Percentiles rank a stretch among this genome's conserved stretches.
Conservation (phyloP, 2,113 vertebrate species). For the Blennius ocellaris region DNA sequence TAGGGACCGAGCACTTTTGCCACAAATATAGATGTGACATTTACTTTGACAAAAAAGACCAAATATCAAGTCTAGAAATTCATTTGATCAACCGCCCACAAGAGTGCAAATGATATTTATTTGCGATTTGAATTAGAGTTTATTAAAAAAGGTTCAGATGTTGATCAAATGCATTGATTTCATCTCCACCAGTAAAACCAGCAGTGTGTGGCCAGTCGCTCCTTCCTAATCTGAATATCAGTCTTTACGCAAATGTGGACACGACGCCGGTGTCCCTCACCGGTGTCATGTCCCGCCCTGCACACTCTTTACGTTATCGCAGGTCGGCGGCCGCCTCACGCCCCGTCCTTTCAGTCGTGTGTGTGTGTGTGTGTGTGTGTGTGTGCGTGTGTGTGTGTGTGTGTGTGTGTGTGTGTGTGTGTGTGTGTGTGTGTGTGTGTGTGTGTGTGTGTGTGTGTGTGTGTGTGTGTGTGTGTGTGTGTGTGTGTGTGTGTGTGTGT, state of each 20-base stretch:
- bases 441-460: slow-evolving; percentile 79
- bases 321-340: slow-evolving; percentile 16
- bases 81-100: no score
- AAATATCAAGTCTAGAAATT: no score
- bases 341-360: slow-evolving; percentile 46
- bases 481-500: slow-evolving; percentile 79
- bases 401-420: slow-evolving; percentile 79
- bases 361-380: slow-evolving; percentile 79
- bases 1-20: no score
- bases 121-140: no score
- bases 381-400: slow-evolving; percentile 79
- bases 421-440: slow-evolving; percentile 79
- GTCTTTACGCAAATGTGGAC: background rate
- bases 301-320: background rate
- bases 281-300: slow-evolving; percentile 2
- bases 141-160: no score
- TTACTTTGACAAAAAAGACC: background rate
- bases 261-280: background rate
- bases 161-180: no score
- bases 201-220: no score
- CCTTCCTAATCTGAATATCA: background rate
- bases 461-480: slow-evolving; percentile 79
- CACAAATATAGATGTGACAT: background rate
- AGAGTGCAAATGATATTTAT: no score
- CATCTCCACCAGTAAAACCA: no score